phyloP scores from a whole-genome alignment of 2,888 invertebrate species.

The Clepsis dumicolana region DNA sequence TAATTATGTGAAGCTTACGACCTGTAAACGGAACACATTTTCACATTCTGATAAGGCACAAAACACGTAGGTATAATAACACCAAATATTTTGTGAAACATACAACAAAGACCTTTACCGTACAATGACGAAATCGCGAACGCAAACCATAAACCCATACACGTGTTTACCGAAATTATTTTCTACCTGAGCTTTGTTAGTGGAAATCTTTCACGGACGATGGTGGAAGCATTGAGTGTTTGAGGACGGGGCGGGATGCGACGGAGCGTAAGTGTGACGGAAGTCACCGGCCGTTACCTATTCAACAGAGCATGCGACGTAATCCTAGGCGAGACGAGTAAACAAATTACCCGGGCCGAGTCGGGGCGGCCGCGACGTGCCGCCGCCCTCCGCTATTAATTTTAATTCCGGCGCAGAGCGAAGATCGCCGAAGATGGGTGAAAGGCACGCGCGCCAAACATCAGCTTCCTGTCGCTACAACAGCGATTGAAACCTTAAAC shows the following conservation, averaged over 20 bases:
- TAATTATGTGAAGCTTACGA: conserved; percentile 7
- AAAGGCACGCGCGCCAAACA: conserved; percentile 72
- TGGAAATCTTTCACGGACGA: conserved; percentile 2
- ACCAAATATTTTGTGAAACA: conserved; percentile 3
- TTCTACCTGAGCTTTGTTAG: conserved; percentile 4
- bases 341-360: conserved; percentile 81
- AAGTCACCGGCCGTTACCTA: conserved; percentile 78
- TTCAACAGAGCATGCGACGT: conserved; percentile 81
- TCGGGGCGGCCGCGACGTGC: conserved; percentile 68
- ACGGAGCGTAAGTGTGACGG: conserved; percentile 41
- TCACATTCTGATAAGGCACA: background rate
- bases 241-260: conserved; percentile 37
- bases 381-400: conserved; percentile 79
- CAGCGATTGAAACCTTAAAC: conserved; percentile 51
- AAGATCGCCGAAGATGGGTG: conserved; percentile 78
- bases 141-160: conserved; percentile 12
- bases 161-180: conserved; percentile 19
- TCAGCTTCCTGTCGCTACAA: conserved; percentile 50
- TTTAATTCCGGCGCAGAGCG: conserved; percentile 80
- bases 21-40: background rate
- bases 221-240: conserved; percentile 19
- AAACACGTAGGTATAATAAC: background rate
- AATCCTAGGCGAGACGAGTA: conserved; percentile 82
- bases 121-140: conserved; percentile 9
- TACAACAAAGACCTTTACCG: background rate